phyloP scores from a whole-genome alignment of 1,140 invertebrate species.

The Lucilia sericata region DNA sequence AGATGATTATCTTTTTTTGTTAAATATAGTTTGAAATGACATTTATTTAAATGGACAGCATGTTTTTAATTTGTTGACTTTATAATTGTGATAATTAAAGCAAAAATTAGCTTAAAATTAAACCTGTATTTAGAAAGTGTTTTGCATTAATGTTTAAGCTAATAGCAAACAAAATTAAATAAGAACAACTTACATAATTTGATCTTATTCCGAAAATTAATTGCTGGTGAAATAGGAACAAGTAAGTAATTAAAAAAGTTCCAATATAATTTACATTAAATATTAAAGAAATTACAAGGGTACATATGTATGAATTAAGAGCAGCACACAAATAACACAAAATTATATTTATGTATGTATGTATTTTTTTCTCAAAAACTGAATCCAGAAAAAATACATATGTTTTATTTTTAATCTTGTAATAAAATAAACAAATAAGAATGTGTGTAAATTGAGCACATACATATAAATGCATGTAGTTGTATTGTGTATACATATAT shows the following conservation, averaged over 20 bases:
- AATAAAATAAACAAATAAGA: conserved; percentile 2
- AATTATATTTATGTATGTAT: too few relatives aligned
- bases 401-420: conserved; percentile 11
- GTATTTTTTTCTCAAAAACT: neutral
- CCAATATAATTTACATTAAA: too few relatives aligned
- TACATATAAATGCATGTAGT: neutral
- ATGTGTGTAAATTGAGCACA: neutral
- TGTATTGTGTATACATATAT: neutral
- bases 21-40: neutral
- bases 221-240: too few relatives aligned
- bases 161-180: too few relatives aligned
- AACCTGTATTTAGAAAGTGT: neutral
- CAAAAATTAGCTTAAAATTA: neutral
- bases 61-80: neutral
- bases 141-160: too few relatives aligned
- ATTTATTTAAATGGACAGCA: conserved; percentile 3
- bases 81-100: neutral
- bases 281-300: too few relatives aligned
- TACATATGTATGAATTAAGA: too few relatives aligned
- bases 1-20: neutral
- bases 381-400: neutral
- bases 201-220: too few relatives aligned
- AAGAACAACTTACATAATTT: too few relatives aligned
- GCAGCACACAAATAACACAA: too few relatives aligned
- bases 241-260: neutral